These are phyloP conservation scores for Zeus faber DNA, from an alignment of 2,113 vertebrate species.

Conservation along the genomic window DNA sequence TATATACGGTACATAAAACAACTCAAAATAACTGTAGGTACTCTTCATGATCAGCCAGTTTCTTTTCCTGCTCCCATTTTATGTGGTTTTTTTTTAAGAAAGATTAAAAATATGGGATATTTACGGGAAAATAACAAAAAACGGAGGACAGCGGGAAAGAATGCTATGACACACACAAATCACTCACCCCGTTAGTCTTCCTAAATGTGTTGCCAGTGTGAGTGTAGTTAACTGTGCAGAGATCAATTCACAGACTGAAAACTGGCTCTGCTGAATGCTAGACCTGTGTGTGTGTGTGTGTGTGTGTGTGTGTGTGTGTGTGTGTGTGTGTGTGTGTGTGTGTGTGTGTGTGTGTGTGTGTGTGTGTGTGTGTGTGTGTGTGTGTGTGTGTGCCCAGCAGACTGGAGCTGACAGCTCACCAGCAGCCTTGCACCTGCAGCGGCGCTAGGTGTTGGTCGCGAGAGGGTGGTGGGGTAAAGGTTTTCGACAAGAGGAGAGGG, in stretches of 20 bases:
- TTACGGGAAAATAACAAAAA: too few relatives aligned
- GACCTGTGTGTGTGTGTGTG: constrained; percentile 22
- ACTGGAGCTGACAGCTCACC: constrained; percentile 67
- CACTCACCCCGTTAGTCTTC: constrained; percentile 24
- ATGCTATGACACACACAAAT: not conserved
- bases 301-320: constrained; percentile 8
- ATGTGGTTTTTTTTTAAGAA: too few relatives aligned
- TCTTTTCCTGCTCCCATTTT: too few relatives aligned
- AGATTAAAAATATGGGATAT: too few relatives aligned
- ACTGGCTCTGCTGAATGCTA: constrained; percentile 38
- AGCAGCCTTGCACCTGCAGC: constrained; percentile 72
- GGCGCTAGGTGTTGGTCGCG: constrained; percentile 60
- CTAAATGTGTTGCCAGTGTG: constrained; percentile 51
- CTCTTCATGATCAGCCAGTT: too few relatives aligned
- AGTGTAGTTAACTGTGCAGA: constrained; percentile 51
- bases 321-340: constrained; percentile 10
- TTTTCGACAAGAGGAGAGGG: constrained; percentile 16
- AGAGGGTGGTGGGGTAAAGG: constrained; percentile 23
- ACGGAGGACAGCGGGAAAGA: too few relatives aligned
- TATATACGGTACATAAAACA: too few relatives aligned
- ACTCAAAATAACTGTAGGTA: too few relatives aligned
- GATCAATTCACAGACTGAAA: constrained; percentile 49
- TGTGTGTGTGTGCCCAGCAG: constrained; percentile 51
- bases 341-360: constrained; percentile 16
- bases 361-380: constrained; percentile 30